phyloP scores from a whole-genome alignment of 2,797 vertebrate species.

The Cichlasoma orientale region DNA sequence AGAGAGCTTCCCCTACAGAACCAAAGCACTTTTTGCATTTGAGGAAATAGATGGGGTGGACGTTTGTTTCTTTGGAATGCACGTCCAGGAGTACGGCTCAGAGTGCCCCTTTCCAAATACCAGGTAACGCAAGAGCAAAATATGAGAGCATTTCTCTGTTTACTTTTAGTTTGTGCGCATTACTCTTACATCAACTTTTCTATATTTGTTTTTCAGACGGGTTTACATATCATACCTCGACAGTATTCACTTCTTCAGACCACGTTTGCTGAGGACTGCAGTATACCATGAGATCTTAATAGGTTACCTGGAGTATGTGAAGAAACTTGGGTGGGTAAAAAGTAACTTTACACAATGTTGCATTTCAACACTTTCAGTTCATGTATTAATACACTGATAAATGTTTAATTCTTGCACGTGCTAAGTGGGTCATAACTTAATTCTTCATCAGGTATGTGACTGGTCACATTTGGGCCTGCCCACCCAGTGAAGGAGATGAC shows the following conservation, averaged over 20 bases:
- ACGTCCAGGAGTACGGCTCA: slow-evolving; percentile 97
- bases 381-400: background rate
- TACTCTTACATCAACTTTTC: background rate
- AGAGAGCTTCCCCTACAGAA: slow-evolving; percentile 96
- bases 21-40: slow-evolving; percentile 99
- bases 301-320: slow-evolving; percentile 99
- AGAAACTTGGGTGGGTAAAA: slow-evolving; percentile 91
- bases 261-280: slow-evolving; percentile 92
- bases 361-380: background rate
- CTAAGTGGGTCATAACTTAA: background rate
- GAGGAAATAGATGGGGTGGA: slow-evolving; percentile 98
- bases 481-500: slow-evolving; percentile 98
- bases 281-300: slow-evolving; percentile 99
- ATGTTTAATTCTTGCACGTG: background rate
- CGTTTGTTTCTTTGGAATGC: slow-evolving; percentile 99
- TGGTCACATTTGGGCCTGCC: slow-evolving; percentile 99
- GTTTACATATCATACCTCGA: slow-evolving; percentile 99
- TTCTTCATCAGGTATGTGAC: slow-evolving; percentile 87
- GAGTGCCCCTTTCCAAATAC: slow-evolving; percentile 96
- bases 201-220: slow-evolving; percentile 79
- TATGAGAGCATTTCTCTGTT: background rate
- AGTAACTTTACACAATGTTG: background rate
- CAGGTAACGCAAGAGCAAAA: slow-evolving; percentile 79
- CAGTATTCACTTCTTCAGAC: slow-evolving; percentile 99
- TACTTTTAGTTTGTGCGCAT: background rate